Conservation (phyloP, 1,140 invertebrate species). For the Bombus soroeensis region DNA sequence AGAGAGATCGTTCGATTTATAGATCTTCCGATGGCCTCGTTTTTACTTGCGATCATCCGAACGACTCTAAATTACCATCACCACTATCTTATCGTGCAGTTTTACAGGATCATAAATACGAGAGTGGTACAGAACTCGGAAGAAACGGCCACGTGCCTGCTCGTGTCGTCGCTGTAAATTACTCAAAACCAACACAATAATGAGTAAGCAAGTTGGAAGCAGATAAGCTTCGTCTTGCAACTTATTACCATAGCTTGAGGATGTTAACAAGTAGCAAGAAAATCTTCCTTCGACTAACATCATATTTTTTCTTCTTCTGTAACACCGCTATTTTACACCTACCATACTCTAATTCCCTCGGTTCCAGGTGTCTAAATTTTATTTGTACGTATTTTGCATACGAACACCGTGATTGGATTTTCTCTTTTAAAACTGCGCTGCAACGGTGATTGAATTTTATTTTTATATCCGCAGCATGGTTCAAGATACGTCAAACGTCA, state of each 20-base stretch:
- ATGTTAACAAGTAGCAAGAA: slow-evolving; percentile 3
- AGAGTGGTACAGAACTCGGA: background rate
- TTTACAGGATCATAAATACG: slow-evolving; percentile 46
- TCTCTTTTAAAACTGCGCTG: background rate
- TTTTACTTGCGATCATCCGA: slow-evolving; percentile 1
- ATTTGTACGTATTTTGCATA: background rate
- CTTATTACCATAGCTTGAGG: slow-evolving; percentile 18
- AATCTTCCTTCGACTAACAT: background rate
- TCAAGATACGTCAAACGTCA: too few species aligned
- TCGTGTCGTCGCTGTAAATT: slow-evolving; percentile 20
- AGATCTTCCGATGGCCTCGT: background rate
- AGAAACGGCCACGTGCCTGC: slow-evolving; percentile 17
- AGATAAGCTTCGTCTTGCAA: slow-evolving; percentile 19
- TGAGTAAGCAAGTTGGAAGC: slow-evolving; percentile 30
- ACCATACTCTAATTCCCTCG: background rate
- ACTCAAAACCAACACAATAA: slow-evolving; percentile 32
- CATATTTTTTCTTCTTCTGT: background rate
- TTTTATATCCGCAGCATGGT: background rate
- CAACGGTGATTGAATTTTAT: background rate
- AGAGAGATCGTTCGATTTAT: background rate
- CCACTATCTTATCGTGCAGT: slow-evolving; percentile 31
- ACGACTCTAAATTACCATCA: slow-evolving; percentile 31
- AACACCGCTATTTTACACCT: background rate
- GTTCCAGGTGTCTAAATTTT: background rate
- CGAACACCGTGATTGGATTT: too few species aligned